Evolutionary conservation across 2,888 invertebrate genomes (phyloP).

Genomic region (Elegia similella): DNA sequence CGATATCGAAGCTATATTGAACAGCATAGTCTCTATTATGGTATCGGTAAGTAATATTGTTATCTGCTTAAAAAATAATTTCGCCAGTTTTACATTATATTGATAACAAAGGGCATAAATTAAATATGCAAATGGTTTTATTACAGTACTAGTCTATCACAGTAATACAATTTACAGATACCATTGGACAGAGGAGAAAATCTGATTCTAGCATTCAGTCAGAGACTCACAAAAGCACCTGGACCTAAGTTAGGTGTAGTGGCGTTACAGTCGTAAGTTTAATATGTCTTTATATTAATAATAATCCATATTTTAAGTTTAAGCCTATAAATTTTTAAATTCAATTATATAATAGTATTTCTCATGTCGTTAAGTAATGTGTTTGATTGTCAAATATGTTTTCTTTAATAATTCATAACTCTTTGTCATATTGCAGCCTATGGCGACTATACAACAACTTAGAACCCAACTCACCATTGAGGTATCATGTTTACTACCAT

Average conservation of each 20-base stretch:
- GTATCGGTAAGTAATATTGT: constrained; percentile 86
- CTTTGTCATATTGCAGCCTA: constrained; percentile 81
- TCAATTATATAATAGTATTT: no score
- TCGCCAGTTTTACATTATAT: background rate
- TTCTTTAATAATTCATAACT: background rate
- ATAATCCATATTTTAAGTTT: no score
- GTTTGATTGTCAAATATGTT: no score
- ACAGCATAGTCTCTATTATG: constrained; percentile 98
- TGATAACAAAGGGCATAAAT: background rate
- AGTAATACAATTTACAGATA: constrained; percentile 77
- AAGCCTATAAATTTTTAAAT: no score
- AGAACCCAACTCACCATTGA: constrained; percentile 90
- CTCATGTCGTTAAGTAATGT: no score
- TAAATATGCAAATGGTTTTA: no score
- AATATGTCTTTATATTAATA: background rate
- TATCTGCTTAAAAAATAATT: no score
- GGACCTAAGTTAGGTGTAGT: constrained; percentile 89
- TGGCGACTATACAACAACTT: constrained; percentile 96
- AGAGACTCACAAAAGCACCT: constrained; percentile 94
- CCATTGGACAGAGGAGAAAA: constrained; percentile 93
- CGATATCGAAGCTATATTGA: constrained; percentile 95
- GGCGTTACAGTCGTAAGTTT: constrained; percentile 91
- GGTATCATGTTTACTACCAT: constrained; percentile 96
- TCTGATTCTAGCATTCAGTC: constrained; percentile 94
- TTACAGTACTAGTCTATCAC: background rate